Percentiles rank a stretch among this genome's conserved stretches.
Conservation (phyloP, 1,140 invertebrate species). For the Trichonephila inaurata region DNA sequence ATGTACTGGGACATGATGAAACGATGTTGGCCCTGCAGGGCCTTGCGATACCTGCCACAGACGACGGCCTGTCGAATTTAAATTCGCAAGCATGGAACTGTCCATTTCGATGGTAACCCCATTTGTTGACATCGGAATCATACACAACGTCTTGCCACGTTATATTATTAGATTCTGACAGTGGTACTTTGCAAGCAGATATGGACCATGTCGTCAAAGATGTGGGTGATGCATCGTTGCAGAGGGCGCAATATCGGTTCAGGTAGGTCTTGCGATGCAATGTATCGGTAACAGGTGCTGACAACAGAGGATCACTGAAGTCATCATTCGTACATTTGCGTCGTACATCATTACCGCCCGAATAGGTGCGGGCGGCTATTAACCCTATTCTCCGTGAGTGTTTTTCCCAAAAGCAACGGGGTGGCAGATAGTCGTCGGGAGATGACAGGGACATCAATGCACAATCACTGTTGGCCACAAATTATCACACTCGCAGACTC, state of each 20-base stretch:
- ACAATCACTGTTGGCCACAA: not conserved
- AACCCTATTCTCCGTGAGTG: slow-evolving; percentile 8
- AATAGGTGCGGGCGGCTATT: not conserved
- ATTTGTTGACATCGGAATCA: not conserved
- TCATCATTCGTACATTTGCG: not conserved
- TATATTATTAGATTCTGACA: too few relatives aligned
- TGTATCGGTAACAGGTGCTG: slow-evolving; percentile 81
- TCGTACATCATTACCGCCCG: not conserved
- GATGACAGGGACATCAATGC: not conserved
- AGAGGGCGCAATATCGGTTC: slow-evolving; percentile 84
- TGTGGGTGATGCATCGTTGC: slow-evolving; percentile 79
- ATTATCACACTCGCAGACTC: slow-evolving; percentile 60
- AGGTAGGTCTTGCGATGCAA: slow-evolving; percentile 82
- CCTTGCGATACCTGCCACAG: not conserved
- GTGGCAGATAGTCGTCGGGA: too few relatives aligned
- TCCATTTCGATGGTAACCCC: not conserved
- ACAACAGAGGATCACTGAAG: slow-evolving; percentile 80
- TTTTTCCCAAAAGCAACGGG: not conserved
- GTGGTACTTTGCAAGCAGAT: not conserved
- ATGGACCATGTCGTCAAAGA: not conserved
- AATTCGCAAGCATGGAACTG: slow-evolving; percentile 30
- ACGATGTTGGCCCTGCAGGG: slow-evolving; percentile 24
- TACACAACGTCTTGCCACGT: not conserved
- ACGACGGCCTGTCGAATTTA: not conserved
- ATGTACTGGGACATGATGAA: not conserved